These are phyloP conservation scores for Calycopis cecrops DNA, from an alignment of 1,140 invertebrate species.

Conservation along the genomic window DNA sequence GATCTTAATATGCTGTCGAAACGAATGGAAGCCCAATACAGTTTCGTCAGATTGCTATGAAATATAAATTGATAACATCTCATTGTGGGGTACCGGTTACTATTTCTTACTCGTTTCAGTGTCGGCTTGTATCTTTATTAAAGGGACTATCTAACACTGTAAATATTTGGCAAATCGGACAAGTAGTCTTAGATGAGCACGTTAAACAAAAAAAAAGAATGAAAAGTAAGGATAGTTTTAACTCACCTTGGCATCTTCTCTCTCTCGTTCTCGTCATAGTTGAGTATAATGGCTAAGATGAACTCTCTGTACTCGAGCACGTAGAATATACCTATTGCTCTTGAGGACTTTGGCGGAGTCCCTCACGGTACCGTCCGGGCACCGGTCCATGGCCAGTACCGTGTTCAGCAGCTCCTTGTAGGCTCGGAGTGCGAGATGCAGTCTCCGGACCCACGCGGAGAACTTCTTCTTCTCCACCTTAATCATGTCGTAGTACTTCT, in stretches of 20 bases:
- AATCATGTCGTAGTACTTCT: slow-evolving; percentile 93
- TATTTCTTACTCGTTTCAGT: too few species aligned
- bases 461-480: slow-evolving; percentile 90
- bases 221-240: background rate
- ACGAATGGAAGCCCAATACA: too few species aligned
- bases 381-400: slow-evolving; percentile 87
- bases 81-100: too few species aligned
- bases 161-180: too few species aligned
- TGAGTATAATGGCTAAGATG: slow-evolving; percentile 85
- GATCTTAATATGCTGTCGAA: too few species aligned
- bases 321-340: slow-evolving; percentile 95
- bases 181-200: too few species aligned
- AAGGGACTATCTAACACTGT: too few species aligned
- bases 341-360: slow-evolving; percentile 90
- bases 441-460: slow-evolving; percentile 85
- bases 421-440: slow-evolving; percentile 84
- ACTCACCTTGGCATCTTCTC: slow-evolving; percentile 91
- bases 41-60: too few species aligned
- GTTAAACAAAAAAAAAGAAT: too few species aligned
- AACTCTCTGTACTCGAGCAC: slow-evolving; percentile 95
- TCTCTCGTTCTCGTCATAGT: slow-evolving; percentile 88
- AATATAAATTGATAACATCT: too few species aligned
- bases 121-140: too few species aligned
- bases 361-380: slow-evolving; percentile 78
- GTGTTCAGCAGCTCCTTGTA: slow-evolving; percentile 85